Conservation (phyloP, 2,797 vertebrate species). For the Coregonus suidteri region DNA sequence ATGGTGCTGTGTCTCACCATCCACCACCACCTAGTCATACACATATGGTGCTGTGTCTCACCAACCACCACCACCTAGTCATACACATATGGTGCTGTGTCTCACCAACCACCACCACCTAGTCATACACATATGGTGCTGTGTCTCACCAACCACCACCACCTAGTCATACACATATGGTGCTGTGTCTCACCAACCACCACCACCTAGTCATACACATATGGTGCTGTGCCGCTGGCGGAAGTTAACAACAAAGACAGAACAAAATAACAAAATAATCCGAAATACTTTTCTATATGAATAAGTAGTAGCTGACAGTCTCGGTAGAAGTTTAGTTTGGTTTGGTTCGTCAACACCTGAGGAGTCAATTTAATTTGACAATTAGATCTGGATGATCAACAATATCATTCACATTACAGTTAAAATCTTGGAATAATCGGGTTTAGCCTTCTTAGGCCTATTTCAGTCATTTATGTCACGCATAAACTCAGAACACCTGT, state of each 20-base stretch:
- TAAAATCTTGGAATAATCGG: neutral
- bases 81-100: neutral
- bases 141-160: constrained; percentile 12
- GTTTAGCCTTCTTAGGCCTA: neutral
- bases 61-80: neutral
- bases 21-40: neutral
- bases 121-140: neutral
- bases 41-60: constrained; percentile 10
- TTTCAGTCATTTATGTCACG: neutral
- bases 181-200: constrained; percentile 21
- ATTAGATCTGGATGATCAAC: neutral
- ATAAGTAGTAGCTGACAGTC: neutral
- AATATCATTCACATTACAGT: neutral
- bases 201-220: neutral
- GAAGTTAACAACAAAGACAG: neutral
- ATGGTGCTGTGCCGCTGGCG: neutral
- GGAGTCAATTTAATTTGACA: neutral
- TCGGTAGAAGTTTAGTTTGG: neutral
- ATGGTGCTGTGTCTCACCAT: constrained; percentile 10
- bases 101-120: constrained; percentile 11
- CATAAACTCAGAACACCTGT: neutral
- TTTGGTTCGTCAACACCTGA: neutral
- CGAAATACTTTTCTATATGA: neutral
- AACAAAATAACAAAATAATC: neutral
- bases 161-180: neutral